phyloP scores from a whole-genome alignment of 2,888 invertebrate species.

The Patella pellucida region DNA sequence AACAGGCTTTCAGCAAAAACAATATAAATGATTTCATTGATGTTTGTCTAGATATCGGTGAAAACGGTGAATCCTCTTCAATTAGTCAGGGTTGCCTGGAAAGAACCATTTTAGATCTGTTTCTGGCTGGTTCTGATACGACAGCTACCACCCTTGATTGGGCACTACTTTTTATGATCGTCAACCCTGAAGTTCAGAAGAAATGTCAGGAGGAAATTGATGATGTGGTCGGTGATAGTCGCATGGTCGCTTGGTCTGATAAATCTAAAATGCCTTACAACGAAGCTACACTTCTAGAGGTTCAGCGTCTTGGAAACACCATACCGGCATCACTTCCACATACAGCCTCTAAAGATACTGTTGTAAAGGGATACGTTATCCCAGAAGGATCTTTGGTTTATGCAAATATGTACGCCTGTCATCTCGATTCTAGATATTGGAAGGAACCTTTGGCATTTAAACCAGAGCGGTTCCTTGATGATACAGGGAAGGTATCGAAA shows the following conservation, averaged over 20 bases:
- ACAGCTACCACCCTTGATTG: neutral
- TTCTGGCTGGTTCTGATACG: neutral
- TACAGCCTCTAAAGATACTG: neutral
- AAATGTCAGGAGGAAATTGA: neutral
- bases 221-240: neutral
- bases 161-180: neutral
- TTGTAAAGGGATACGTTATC: neutral
- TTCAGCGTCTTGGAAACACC: neutral
- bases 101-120: conserved; percentile 11
- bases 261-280: neutral
- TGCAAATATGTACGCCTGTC: neutral
- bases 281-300: neutral
- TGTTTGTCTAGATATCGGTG: conserved; percentile 30
- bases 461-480: neutral
- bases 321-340: neutral
- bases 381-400: neutral
- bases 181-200: neutral
- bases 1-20: conserved; percentile 24
- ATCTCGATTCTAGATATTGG: neutral
- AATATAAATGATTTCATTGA: conserved; percentile 40
- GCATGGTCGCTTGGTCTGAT: neutral
- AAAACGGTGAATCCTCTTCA: conserved; percentile 2
- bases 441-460: neutral
- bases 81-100: conserved; percentile 2
- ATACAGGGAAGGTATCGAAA: neutral